These are phyloP conservation scores for Ligdia adustata DNA, from an alignment of 2,888 invertebrate genomes.

Conservation along the genomic window DNA sequence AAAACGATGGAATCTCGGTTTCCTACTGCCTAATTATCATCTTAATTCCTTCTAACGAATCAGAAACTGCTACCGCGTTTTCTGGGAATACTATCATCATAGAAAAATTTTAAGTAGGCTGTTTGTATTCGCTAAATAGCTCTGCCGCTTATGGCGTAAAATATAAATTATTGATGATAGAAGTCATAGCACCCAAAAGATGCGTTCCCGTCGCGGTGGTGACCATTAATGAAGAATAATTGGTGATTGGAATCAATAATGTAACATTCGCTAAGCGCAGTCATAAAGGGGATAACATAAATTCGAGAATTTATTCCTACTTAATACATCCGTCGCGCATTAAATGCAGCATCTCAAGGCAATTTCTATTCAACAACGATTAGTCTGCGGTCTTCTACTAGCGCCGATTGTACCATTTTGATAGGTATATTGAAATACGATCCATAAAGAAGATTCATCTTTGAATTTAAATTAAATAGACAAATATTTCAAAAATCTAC, in stretches of 20 bases:
- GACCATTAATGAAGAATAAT: constrained; percentile 57
- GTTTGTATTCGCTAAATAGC: constrained; percentile 49
- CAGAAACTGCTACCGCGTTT: constrained; percentile 57
- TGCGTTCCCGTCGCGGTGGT: constrained; percentile 44
- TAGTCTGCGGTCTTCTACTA: constrained; percentile 58
- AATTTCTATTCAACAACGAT: constrained; percentile 71
- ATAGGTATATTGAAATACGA: constrained; percentile 55
- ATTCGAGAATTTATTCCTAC: constrained; percentile 54
- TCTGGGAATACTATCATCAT: constrained; percentile 47
- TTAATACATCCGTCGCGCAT: constrained; percentile 50
- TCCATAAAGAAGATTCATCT: constrained; percentile 56
- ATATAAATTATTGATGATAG: constrained; percentile 47
- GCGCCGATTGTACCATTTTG: constrained; percentile 50
- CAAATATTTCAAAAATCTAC: constrained; percentile 50
- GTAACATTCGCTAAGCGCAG: constrained; percentile 47
- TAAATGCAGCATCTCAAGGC: constrained; percentile 45
- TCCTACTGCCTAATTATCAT: constrained; percentile 63
- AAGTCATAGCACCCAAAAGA: constrained; percentile 41
- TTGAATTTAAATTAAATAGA: constrained; percentile 64
- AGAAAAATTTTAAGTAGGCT: constrained; percentile 49
- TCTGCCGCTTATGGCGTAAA: constrained; percentile 22
- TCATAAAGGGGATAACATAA: constrained; percentile 57
- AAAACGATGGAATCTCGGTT: constrained; percentile 50
- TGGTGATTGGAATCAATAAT: constrained; percentile 61
- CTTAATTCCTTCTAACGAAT: constrained; percentile 64